Conservation (phyloP, 2,797 vertebrate genomes). For the Mormyrus hasselquistii region DNA sequence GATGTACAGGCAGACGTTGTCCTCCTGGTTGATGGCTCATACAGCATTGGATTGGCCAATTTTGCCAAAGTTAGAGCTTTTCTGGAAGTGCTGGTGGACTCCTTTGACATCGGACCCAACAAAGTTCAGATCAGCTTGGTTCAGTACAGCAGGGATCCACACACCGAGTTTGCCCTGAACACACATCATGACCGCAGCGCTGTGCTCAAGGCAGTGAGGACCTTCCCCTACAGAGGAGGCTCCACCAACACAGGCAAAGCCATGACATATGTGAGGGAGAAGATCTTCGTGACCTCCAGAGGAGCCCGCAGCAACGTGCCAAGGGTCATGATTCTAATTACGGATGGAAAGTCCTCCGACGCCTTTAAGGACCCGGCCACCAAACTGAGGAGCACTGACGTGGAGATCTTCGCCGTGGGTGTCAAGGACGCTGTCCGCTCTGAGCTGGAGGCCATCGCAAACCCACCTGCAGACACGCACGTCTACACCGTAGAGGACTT, state of each 20-base stretch:
- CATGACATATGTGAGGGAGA: conserved; percentile 92
- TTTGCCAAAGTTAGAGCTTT: conserved; percentile 98
- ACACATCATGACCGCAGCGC: conserved; percentile 78
- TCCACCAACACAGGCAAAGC: conserved; percentile 97
- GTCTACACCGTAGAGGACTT: conserved; percentile 97
- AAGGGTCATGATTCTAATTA: conserved; percentile 96
- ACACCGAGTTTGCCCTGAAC: conserved; percentile 91
- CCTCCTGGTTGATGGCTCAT: conserved; percentile 94
- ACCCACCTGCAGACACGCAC: conserved; percentile 78
- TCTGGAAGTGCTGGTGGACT: conserved; percentile 89
- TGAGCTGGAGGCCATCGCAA: conserved; percentile 92
- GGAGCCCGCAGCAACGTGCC: conserved; percentile 88
- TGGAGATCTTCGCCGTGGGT: conserved; percentile 97
- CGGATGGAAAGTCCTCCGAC: conserved; percentile 96
- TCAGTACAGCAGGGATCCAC: conserved; percentile 92
- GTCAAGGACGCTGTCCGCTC: conserved; percentile 94
- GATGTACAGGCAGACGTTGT: conserved; percentile 97
- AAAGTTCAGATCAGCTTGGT: conserved; percentile 96
- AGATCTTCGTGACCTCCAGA: conserved; percentile 75
- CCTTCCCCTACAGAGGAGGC: conserved; percentile 93
- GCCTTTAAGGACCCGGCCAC: conserved; percentile 88
- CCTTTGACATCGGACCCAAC: conserved; percentile 84
- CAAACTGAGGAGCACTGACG: conserved; percentile 81
- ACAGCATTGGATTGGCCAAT: conserved; percentile 96
- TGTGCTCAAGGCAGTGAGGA: conserved; percentile 85